phyloP scores from a whole-genome alignment of 2,113 vertebrate species.

The Vombatus ursinus region DNA sequence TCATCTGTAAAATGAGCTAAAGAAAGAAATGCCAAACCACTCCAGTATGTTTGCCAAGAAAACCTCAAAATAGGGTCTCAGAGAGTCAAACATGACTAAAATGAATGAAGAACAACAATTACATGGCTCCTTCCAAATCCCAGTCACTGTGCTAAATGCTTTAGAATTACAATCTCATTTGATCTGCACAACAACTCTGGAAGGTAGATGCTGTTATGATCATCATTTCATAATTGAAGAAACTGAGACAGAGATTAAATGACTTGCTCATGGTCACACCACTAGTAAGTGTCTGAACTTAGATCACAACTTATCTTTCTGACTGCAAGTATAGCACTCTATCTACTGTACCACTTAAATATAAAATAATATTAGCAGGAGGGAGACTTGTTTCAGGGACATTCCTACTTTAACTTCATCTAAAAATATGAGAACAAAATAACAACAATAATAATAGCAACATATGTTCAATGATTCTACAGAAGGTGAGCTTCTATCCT shows the following conservation, averaged over 20 bases:
- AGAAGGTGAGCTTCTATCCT: neutral
- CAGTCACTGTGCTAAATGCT: neutral
- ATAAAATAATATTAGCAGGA: neutral
- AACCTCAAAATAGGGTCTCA: neutral
- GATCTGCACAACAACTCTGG: neutral
- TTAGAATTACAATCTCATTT: neutral
- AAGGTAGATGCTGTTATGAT: neutral
- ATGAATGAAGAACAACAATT: neutral
- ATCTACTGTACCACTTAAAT: conserved; percentile 51
- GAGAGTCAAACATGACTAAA: neutral
- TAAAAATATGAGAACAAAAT: neutral
- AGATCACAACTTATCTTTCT: neutral
- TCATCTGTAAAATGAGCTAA: neutral
- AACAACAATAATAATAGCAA: neutral
- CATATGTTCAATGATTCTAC: neutral
- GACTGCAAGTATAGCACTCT: neutral
- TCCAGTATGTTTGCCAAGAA: neutral
- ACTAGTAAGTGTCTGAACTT: neutral
- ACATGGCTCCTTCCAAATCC: neutral
- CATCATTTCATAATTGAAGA: neutral
- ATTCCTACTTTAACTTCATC: neutral
- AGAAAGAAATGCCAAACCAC: neutral
- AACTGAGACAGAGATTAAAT: neutral
- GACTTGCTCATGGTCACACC: neutral
- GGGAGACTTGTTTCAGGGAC: neutral